Evolutionary conservation across 1,140 invertebrate genomes (phyloP).

Genomic region (Diabrotica virgifera): DNA sequence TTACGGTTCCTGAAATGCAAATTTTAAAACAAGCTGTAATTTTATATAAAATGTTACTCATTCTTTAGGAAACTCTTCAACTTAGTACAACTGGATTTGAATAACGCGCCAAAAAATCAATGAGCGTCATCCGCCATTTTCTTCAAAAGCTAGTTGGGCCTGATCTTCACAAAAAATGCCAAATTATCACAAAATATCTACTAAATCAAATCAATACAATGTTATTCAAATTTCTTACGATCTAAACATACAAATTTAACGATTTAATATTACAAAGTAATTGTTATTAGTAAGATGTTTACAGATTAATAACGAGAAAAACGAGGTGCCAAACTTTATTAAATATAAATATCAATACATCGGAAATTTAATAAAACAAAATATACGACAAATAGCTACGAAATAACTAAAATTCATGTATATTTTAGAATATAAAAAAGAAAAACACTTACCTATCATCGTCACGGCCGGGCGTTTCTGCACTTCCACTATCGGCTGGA

Average conservation of each 20-base stretch:
- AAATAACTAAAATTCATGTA: background rate
- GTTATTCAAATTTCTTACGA: conserved; percentile 12
- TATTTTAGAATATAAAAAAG: background rate
- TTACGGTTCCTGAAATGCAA: conserved; percentile 4
- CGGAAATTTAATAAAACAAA: conserved; percentile 4
- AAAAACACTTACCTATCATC: conserved; percentile 63
- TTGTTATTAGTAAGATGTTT: background rate
- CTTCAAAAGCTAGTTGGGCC: conserved; percentile 29
- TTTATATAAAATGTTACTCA: conserved; percentile 7
- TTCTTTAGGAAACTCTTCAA: conserved; percentile 12
- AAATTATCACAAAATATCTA: conserved; percentile 15
- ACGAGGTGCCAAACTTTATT: background rate
- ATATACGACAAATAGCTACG: conserved; percentile 1
- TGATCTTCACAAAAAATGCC: conserved; percentile 17
- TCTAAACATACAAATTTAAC: conserved; percentile 25
- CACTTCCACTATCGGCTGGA: conserved; percentile 60
- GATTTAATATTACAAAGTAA: conserved; percentile 7
- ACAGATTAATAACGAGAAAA: background rate
- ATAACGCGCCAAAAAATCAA: conserved; percentile 31
- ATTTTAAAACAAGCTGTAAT: conserved; percentile 16
- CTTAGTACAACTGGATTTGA: conserved; percentile 21
- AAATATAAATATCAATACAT: background rate
- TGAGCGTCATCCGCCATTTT: conserved; percentile 44
- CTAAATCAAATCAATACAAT: conserved; percentile 8
- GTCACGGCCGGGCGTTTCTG: conserved; percentile 64